Base-by-base conservation (phyloP, 1,140 invertebrate species). In the Belonocnema kinseyi region DNA sequence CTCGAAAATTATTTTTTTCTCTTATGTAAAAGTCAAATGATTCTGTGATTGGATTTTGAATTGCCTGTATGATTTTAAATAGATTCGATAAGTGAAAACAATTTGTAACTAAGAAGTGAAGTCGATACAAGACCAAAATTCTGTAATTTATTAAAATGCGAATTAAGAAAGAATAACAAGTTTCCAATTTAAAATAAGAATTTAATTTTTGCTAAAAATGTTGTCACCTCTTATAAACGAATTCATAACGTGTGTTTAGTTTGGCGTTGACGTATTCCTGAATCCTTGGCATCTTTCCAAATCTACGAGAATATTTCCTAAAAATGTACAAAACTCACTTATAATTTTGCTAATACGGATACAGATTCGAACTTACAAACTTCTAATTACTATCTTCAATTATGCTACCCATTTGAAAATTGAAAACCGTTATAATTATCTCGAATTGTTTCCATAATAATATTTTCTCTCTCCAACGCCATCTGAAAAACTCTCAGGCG, bases 131-230 rank as follows among this genome's bases (percentile, higher is more conserved):
- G 3, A 33, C 5, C 26, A 33, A 33, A 33, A 33, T 33, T 5
- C n/a, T n/a, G n/a, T n/a, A n/a, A n/a, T n/a, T n/a, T n/a, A n/a
- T n/a, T n/a, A 16, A 40, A 16, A 14, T 33, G 4, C 1, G 3
- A 13, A 14, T 61, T 26, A 66, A 66, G 58, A 40, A 66, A 66
- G 26, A 66, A 66, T 46, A 66, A 66, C 26, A 66, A 4, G 6
- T 66, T 26, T 66, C 13, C 61, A 66, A 66, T 66, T 66, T 33
- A 66, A 66, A 66, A 40, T 66, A 66, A 66, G 61, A 66, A 16
- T 66, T 66, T 66, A 66, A 66, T 66, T 66, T 66, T 66, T 66
- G 14, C 61, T 66, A 66, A 66, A 66, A 66, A 66, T n/a, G 61
- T 40, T 66, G 61, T 66, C 61, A 66, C 8, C 40, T 17, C 53